Percentiles rank a stretch among this genome's conserved stretches.
Evolutionary conservation across 2,113 vertebrate genomes (phyloP).

Genomic region (Orcinus orca): DNA sequence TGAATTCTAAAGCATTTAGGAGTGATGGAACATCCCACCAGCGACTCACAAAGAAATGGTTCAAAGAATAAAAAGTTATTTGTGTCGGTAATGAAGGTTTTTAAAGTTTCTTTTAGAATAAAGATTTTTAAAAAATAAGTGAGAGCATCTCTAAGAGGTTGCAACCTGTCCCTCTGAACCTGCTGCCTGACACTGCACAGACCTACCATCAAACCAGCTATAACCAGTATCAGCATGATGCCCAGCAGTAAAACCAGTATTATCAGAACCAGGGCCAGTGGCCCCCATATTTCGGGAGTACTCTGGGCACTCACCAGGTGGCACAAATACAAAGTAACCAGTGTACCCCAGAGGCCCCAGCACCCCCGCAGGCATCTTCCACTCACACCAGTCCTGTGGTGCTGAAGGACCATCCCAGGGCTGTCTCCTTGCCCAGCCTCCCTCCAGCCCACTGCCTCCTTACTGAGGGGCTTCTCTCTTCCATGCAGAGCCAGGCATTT

Average conservation of each 20-base stretch:
- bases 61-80: background rate
- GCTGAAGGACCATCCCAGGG: slow-evolving; percentile 60
- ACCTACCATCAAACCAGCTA: slow-evolving; percentile 87
- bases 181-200: slow-evolving; percentile 77
- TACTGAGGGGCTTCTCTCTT: slow-evolving; percentile 36
- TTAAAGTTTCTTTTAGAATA: background rate
- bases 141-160: slow-evolving; percentile 65
- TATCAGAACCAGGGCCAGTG: slow-evolving; percentile 95
- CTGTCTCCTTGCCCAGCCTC: background rate
- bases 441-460: background rate
- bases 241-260: slow-evolving; percentile 95
- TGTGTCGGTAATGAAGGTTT: background rate
- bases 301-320: slow-evolving; percentile 79
- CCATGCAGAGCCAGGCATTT: slow-evolving; percentile 48
- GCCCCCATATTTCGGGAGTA: slow-evolving; percentile 90
- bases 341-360: background rate
- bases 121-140: background rate
- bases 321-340: slow-evolving; percentile 86
- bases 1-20: too few species aligned
- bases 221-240: slow-evolving; percentile 93
- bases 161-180: slow-evolving; percentile 90
- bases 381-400: slow-evolving; percentile 41
- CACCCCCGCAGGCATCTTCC: slow-evolving; percentile 33
- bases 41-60: background rate
- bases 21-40: background rate